A percentile compares a stretch with the other conserved stretches of the same genome.
Evolutionary conservation across 2,113 vertebrate genomes (phyloP).

Genomic region (Eolophus roseicapilla): DNA sequence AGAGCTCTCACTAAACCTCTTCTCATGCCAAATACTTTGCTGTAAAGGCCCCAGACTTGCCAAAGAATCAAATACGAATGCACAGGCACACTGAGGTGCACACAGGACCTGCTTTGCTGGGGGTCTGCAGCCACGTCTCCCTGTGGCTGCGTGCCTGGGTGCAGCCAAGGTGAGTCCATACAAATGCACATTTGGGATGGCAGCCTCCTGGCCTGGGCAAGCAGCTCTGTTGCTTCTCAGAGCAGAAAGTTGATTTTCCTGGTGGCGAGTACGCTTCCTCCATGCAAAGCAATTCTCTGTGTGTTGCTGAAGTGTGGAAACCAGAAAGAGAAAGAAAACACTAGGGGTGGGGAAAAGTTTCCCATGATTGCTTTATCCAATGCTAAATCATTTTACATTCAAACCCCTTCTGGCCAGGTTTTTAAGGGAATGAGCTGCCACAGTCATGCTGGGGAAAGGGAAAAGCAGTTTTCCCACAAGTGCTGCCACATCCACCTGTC

Average conservation of each 20-base stretch:
- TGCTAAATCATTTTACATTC: not conserved
- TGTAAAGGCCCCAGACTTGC: not conserved
- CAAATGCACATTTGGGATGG: fast-evolving
- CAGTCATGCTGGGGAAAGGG: not conserved
- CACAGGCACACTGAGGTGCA: not conserved
- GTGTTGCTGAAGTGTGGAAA: not conserved
- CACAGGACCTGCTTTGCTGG: not conserved
- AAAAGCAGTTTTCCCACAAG: not conserved
- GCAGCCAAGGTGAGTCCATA: not conserved
- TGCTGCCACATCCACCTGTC: not conserved
- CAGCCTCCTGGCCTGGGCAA: not conserved
- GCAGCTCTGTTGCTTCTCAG: not conserved
- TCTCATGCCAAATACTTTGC: not conserved
- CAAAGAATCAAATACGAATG: not conserved
- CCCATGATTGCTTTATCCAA: not conserved
- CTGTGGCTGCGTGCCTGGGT: fast-evolving
- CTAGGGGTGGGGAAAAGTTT: not conserved
- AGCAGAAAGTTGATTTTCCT: not conserved
- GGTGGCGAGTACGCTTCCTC: not conserved
- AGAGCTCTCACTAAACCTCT: not conserved
- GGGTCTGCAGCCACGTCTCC: not conserved
- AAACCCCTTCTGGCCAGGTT: not conserved
- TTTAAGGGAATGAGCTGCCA: not conserved
- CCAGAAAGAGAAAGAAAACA: not conserved
- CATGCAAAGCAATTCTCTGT: not conserved